phyloP scores from a whole-genome alignment of 2,888 invertebrate species.

The Tenthredo notha region DNA sequence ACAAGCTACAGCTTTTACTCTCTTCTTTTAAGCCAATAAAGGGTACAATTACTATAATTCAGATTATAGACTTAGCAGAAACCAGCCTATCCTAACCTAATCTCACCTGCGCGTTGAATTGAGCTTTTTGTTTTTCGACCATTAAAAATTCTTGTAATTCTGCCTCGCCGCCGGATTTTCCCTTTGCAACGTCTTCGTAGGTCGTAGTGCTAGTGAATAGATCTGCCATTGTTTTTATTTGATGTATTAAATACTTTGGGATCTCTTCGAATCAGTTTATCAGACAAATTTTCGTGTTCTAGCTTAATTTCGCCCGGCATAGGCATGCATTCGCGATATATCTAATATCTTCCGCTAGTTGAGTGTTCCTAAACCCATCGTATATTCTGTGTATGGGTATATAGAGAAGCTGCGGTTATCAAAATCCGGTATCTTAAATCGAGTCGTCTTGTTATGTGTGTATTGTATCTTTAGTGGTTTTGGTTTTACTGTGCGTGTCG shows the following conservation, averaged over 20 bases:
- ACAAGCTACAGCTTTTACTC: neutral
- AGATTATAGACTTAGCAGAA: neutral
- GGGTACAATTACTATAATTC: neutral
- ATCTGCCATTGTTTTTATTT: conserved; percentile 67
- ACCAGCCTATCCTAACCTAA: conserved; percentile 10
- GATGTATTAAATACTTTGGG: neutral
- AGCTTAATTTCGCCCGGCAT: neutral
- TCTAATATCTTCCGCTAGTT: neutral
- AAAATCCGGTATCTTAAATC: neutral
- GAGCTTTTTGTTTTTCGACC: conserved; percentile 93
- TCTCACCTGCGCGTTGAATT: conserved; percentile 92
- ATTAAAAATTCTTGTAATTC: conserved; percentile 92
- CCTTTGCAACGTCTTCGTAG: conserved; percentile 73
- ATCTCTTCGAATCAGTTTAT: neutral
- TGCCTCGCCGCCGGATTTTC: conserved; percentile 81
- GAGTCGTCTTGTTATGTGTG: neutral
- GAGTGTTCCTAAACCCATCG: conserved; percentile 11
- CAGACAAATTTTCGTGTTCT: neutral
- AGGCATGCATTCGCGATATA: neutral
- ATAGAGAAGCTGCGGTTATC: neutral
- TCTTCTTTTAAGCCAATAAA: neutral
- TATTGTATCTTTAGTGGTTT: neutral
- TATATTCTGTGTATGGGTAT: neutral
- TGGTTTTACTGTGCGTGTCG: conserved; percentile 19
- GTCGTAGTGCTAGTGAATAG: conserved; percentile 63